Conservation (phyloP, 2,797 vertebrate genomes). For the Hyperoplus lanceolatus region DNA sequence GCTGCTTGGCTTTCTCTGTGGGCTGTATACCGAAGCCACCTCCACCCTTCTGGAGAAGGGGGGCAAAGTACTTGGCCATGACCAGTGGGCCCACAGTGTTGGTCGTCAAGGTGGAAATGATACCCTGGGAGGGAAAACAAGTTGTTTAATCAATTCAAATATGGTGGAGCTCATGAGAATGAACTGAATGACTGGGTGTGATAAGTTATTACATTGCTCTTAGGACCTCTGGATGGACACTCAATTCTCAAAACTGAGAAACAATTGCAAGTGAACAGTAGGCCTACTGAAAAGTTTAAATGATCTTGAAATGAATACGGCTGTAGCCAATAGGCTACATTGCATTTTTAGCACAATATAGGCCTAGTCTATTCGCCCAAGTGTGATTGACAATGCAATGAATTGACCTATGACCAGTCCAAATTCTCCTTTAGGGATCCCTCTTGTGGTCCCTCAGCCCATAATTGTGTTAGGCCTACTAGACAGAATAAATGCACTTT, state of each 20-base stretch:
- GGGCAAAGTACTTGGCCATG: slow-evolving; percentile 83
- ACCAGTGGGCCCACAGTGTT: slow-evolving; percentile 80
- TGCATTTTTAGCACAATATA: too few species aligned
- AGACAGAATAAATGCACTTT: not conserved
- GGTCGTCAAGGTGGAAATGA: slow-evolving; percentile 77
- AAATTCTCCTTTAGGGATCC: too few species aligned
- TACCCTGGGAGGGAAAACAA: slow-evolving; percentile 58
- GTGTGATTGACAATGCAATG: too few species aligned
- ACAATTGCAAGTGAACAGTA: too few species aligned
- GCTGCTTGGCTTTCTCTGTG: slow-evolving; percentile 73
- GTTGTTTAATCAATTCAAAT: not conserved
- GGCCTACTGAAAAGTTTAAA: too few species aligned
- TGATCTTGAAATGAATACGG: too few species aligned
- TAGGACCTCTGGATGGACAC: not conserved
- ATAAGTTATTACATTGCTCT: not conserved
- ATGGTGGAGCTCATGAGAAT: not conserved
- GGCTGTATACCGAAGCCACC: slow-evolving; percentile 80
- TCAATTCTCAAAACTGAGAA: too few species aligned
- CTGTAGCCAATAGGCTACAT: too few species aligned
- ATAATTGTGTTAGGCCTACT: too few species aligned
- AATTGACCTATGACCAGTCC: too few species aligned
- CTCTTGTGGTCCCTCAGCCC: too few species aligned
- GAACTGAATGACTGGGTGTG: not conserved
- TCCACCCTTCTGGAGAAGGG: slow-evolving; percentile 80
- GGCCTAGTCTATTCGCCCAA: too few species aligned